Conservation (phyloP, 2,797 vertebrate species). For the Xyrichtys novacula region DNA sequence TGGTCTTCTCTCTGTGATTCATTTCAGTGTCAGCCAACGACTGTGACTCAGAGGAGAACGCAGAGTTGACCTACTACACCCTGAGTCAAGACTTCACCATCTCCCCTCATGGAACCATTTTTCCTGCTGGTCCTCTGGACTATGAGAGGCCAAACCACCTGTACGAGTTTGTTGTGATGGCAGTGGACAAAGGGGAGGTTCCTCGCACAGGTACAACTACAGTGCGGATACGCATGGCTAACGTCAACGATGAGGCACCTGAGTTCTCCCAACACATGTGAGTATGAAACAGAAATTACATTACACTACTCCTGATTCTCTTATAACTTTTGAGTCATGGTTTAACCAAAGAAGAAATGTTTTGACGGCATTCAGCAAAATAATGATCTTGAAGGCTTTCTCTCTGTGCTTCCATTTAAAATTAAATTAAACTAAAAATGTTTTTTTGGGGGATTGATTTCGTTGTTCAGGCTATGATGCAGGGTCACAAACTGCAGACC, state of each 20-base stretch:
- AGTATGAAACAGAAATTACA: conserved; percentile 53
- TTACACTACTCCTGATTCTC: no score
- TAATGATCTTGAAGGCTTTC: no score
- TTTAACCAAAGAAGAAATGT: no score
- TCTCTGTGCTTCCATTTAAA: no score
- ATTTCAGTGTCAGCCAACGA: conserved; percentile 89
- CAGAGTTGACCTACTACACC: conserved; percentile 88
- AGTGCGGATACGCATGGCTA: conserved; percentile 89
- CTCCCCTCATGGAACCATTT: conserved; percentile 89
- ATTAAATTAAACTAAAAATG: no score
- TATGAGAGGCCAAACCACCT: conserved; percentile 89
- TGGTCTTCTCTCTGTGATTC: neutral
- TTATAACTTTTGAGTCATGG: no score
- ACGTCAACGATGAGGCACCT: conserved; percentile 91
- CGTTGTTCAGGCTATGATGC: no score
- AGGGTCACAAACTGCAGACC: no score
- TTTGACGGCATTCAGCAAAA: no score
- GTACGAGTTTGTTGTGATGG: conserved; percentile 93
- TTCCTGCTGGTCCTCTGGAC: conserved; percentile 86
- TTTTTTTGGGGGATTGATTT: no score
- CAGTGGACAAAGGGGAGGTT: conserved; percentile 88
- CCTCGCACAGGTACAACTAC: conserved; percentile 90
- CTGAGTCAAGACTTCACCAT: conserved; percentile 90
- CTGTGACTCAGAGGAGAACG: conserved; percentile 90
- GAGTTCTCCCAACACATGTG: conserved; percentile 90